Evolutionary conservation across 2,888 invertebrate genomes (phyloP).

Genomic region (Drosophila nr. perissopoda): DNA sequence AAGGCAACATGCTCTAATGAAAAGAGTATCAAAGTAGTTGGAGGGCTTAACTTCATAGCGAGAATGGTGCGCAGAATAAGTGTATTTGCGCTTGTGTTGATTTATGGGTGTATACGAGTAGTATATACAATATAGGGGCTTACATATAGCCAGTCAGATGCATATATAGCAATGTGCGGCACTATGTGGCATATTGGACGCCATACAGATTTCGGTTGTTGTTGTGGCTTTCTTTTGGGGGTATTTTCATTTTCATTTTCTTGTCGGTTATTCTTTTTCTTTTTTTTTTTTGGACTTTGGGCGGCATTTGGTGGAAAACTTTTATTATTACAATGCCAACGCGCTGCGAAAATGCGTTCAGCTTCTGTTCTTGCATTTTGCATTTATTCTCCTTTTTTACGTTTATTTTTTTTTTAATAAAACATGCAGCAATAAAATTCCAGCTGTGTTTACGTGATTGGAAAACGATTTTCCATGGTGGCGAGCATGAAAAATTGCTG

Average conservation of each 20-base stretch:
- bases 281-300: slow-evolving; percentile 34
- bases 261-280: slow-evolving; percentile 32
- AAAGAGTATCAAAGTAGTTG: slow-evolving; percentile 26
- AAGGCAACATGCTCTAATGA: too few relatives aligned
- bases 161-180: slow-evolving; percentile 43
- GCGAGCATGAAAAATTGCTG: slow-evolving; percentile 66
- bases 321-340: slow-evolving; percentile 69
- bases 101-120: slow-evolving; percentile 55
- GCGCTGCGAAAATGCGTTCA: slow-evolving; percentile 71
- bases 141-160: slow-evolving; percentile 33
- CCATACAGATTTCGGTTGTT: slow-evolving; percentile 64
- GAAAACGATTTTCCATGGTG: slow-evolving; percentile 78
- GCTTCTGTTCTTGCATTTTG: slow-evolving; percentile 52
- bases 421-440: slow-evolving; percentile 79
- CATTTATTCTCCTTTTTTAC: slow-evolving; percentile 36
- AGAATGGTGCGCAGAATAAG: slow-evolving; percentile 51
- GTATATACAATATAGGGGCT: slow-evolving; percentile 44
- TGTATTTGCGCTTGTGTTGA: slow-evolving; percentile 63
- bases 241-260: slow-evolving; percentile 53
- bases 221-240: slow-evolving; percentile 57
- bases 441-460: slow-evolving; percentile 81
- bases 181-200: slow-evolving; percentile 52
- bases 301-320: slow-evolving; percentile 52
- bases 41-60: slow-evolving; percentile 52
- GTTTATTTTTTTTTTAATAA: slow-evolving; percentile 50